phyloP scores from a whole-genome alignment of 2,797 vertebrate genomes.

The Neomorphus geoffroyi region DNA sequence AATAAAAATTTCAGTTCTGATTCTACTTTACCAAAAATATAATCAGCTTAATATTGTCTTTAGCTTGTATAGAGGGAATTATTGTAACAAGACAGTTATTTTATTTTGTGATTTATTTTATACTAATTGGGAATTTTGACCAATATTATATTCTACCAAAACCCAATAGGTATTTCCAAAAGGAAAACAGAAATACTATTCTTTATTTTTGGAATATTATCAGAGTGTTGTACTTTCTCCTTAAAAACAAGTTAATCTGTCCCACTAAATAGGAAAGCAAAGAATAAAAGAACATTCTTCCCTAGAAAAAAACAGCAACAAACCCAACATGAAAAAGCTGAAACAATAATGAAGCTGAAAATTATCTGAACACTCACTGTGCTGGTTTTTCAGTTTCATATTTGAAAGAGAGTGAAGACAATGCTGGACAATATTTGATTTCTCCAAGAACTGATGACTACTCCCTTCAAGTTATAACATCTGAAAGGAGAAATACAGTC shows the following conservation, averaged over 20 bases:
- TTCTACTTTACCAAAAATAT: neutral
- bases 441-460: neutral
- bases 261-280: neutral
- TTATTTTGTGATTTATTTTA: neutral
- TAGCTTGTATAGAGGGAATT: neutral
- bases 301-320: neutral
- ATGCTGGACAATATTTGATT: neutral
- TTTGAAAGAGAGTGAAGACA: neutral
- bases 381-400: neutral
- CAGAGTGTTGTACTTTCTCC: neutral
- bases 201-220: constrained; percentile 1
- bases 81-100: neutral
- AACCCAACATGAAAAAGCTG: neutral
- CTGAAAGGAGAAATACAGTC: neutral
- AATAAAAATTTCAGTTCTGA: neutral
- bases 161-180: neutral
- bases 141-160: neutral
- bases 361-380: constrained; percentile 7
- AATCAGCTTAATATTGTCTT: neutral
- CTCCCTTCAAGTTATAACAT: neutral
- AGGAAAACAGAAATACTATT: neutral
- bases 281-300: neutral
- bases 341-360: neutral
- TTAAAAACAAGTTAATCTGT: neutral
- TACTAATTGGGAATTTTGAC: neutral